Percentiles rank a stretch among this genome's conserved stretches.
phyloP scores from a whole-genome alignment of 2,888 invertebrate genomes.

The Heliconius hortense region DNA sequence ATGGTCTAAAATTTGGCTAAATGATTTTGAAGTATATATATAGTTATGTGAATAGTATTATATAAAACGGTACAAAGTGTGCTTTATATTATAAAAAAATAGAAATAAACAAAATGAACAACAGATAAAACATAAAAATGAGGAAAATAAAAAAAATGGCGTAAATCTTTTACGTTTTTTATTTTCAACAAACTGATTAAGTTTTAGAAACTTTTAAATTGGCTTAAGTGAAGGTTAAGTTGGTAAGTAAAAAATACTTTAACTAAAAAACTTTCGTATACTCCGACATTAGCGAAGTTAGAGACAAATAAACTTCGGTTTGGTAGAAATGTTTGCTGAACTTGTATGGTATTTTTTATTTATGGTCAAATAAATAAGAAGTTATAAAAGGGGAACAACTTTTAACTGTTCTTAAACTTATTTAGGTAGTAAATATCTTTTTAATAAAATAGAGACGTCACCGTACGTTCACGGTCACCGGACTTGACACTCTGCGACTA shows the following conservation, averaged over 20 bases:
- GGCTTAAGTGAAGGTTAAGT: constrained; percentile 1
- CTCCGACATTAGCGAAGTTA: background rate
- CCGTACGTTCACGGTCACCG: too few species aligned
- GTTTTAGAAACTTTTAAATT: constrained; percentile 7
- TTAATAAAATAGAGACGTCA: background rate
- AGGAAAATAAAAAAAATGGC: background rate
- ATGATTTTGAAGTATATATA: too few species aligned
- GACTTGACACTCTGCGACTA: too few species aligned
- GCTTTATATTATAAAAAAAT: background rate
- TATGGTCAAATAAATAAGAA: background rate
- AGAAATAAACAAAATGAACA: background rate
- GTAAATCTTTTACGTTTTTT: background rate
- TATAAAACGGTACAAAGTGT: too few species aligned
- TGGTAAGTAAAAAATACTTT: constrained; percentile 11
- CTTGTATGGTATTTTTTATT: background rate
- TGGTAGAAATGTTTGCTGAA: background rate
- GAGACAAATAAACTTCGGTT: background rate
- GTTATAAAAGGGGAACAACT: background rate
- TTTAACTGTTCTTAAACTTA: background rate
- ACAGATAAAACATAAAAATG: background rate
- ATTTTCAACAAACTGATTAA: background rate
- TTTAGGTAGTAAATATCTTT: background rate
- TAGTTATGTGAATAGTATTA: too few species aligned
- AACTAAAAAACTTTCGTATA: background rate
- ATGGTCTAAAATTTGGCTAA: too few species aligned